Evolutionary conservation across 1,140 invertebrate species (phyloP), one percentile per base, ranked within the genome.

Genomic region (Sweltsa coloradensis): DNA sequence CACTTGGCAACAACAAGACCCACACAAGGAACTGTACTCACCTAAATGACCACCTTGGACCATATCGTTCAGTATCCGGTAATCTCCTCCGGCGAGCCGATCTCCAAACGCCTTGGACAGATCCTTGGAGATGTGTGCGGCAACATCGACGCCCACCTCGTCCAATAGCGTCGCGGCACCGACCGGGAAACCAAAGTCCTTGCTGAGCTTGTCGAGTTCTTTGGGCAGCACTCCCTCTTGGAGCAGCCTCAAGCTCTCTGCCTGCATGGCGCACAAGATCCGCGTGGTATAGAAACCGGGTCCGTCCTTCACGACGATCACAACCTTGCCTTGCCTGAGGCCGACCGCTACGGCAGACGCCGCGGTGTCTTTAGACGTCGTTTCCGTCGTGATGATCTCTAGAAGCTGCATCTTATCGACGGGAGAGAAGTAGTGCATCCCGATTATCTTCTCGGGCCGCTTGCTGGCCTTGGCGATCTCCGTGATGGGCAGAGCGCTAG

Each of bases 381-480:
- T 83, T 25, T 94, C 89, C 53, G 94, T 94, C 0, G 90, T 92
- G 51, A 99, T 97, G 54, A 99, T 91, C 76, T 99, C 97, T 26
- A 99, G 68, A 43, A 99, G 70, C 66, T 96, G 91, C 96, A 99
- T 99, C 71, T 98, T 99, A 60, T 99, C 96, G 13, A 99, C 96
- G 21, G 97, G 97, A 14, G 94, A 98, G 68, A 99, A 99, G 62
- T 99, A 99, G 65, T 99, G 97, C 96, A 99, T 99, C 27, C 87
- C 87, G 57, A 90, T 78, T 1, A 93, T 85, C 67, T 96, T 96
- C 27, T 99, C 94, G 18, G 95, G 95, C 39, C 92, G 72, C 44
- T 82, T 82, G 62, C 89, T 93, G 14, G 81, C 94, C 27, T 82
- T 79, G 21, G 95, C 94, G 56, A 99, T 97, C 66, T 96, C 85